Evolutionary conservation across 1,140 invertebrate genomes (phyloP), one percentile per base, ranked within the genome.

Genomic region (Heterodera carotae): DNA sequence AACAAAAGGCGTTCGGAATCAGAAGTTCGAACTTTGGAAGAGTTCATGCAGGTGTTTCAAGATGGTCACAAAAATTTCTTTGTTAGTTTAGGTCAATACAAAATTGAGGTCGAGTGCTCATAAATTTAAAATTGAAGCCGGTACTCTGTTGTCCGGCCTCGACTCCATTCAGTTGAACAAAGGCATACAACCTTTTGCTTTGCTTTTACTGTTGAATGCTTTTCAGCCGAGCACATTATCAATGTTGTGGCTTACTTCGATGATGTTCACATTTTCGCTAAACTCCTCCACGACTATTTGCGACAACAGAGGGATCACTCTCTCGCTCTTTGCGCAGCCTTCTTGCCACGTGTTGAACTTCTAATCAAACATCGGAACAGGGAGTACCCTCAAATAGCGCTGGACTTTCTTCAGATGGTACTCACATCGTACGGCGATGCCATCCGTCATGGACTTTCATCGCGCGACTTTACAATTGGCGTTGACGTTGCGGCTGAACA

Each of bases 401-500:
- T 78, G 43, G 53, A 69, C n/a, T 69, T 78, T 15, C 74, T 78
- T 25, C 56, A 78, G 39, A 76, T 78, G 76, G 67, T 78, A 18
- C 60, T 74, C 29, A 48, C 25, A 0, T 36, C 27, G 18, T 78
- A 75, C 25, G 77, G 77, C 25, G 56, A 78, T 39, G 29, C 25
- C 31, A 78, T 78, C 25, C 22, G 56, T 29, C 77, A 78, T 25
- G 77, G 77, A 1, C 76, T 78, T 10, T 43, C 74, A 15, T 66
- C 77, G 53, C 64, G 76, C 12, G 43, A 67, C 27, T 78, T 76
- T 31, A 33, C 76, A 3, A 53, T 78, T 53, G 77, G 77, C 22
- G 77, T 78, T n/a, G 77, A 78, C 69, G 62, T 78, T 8, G 74
- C 75, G 27, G 77, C 77, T 15, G 77, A 78, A 25, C 48, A 78